These are phyloP conservation scores for Chelidonichthys spinosus DNA, from an alignment of 2,797 vertebrate species.

Conservation along the genomic window DNA sequence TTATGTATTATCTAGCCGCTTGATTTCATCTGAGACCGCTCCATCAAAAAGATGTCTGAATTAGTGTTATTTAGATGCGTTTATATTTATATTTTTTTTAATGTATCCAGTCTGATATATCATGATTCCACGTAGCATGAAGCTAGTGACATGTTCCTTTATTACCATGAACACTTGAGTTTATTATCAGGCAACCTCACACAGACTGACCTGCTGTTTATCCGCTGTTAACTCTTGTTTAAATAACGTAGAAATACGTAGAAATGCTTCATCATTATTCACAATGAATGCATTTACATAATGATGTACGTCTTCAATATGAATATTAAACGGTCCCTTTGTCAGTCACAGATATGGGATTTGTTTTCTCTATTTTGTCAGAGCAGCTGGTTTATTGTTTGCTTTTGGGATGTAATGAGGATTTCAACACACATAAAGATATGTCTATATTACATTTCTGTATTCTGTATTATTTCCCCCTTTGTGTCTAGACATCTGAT, in stretches of 20 bases:
- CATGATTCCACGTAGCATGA: neutral
- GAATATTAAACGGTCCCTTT: neutral
- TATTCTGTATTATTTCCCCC: too few relatives aligned
- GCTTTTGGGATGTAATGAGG: too few relatives aligned
- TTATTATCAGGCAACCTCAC: neutral
- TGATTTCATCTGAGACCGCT: conserved; percentile 21
- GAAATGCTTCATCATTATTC: too few relatives aligned
- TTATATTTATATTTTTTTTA: neutral
- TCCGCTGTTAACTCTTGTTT: neutral
- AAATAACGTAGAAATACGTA: neutral
- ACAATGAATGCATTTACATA: too few relatives aligned
- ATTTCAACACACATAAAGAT: too few relatives aligned
- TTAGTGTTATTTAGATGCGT: neutral
- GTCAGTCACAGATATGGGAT: neutral
- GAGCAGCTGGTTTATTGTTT: too few relatives aligned
- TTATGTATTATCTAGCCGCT: neutral
- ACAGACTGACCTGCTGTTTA: neutral
- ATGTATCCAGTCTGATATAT: neutral
- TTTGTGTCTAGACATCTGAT: too few relatives aligned
- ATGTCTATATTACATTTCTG: too few relatives aligned
- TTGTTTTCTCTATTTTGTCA: neutral
- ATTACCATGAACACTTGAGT: neutral
- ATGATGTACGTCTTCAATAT: neutral
- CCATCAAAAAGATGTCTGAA: conserved; percentile 6
- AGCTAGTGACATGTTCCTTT: too few relatives aligned